phyloP scores from a whole-genome alignment of 2,888 invertebrate genomes.

The Pimpla rufipes region DNA sequence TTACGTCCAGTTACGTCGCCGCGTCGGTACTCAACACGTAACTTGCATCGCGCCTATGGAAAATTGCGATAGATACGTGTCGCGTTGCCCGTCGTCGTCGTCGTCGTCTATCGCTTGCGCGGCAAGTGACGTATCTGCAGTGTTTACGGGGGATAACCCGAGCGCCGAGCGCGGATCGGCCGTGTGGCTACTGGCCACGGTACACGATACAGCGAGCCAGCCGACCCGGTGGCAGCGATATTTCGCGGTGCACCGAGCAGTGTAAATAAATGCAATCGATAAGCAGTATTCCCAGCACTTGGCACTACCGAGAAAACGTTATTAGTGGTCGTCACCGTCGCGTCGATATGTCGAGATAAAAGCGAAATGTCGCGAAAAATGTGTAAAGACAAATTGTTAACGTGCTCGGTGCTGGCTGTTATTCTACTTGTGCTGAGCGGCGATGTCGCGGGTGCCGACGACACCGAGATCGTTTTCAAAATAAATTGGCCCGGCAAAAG shows the following conservation, averaged over 20 bases:
- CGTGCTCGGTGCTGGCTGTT: constrained; percentile 51
- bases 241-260: neutral
- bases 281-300: neutral
- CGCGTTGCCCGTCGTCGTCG: neutral
- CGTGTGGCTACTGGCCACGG: neutral
- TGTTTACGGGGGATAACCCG: neutral
- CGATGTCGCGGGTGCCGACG: constrained; percentile 93
- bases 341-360: neutral
- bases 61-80: constrained; percentile 4
- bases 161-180: neutral
- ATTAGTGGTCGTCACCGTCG: neutral
- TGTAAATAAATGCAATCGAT: constrained; percentile 17
- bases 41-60: neutral
- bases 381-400: constrained; percentile 35
- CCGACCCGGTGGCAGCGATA: neutral
- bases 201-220: neutral
- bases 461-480: constrained; percentile 90
- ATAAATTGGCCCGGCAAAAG: constrained; percentile 91
- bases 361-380: constrained; percentile 21
- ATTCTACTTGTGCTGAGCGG: constrained; percentile 82
- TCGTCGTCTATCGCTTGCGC: too few relatives aligned
- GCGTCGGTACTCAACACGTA: neutral
- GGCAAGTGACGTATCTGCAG: neutral
- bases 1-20: neutral
- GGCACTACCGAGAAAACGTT: neutral